Conservation (phyloP, 2,113 vertebrate genomes). For the Labrus mixtus region DNA sequence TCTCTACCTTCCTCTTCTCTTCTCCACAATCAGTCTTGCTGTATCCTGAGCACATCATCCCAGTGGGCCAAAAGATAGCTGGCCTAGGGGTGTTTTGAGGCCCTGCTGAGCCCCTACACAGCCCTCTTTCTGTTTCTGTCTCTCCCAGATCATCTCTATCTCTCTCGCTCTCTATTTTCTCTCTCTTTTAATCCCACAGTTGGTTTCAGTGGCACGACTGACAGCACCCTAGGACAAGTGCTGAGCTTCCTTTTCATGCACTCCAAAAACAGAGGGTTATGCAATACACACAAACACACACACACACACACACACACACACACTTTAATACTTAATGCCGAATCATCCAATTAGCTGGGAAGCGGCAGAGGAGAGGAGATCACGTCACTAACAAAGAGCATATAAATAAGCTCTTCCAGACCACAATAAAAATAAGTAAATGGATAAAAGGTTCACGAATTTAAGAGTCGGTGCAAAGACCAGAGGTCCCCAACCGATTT, state of each 20-base stretch:
- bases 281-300: conserved; percentile 35
- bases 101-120: conserved; percentile 32
- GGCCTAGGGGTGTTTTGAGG: conserved; percentile 39
- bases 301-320: conserved; percentile 16
- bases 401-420: neutral
- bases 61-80: conserved; percentile 39
- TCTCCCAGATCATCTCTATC: conserved; percentile 19
- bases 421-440: neutral
- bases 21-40: conserved; percentile 16
- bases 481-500: neutral
- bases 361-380: conserved; percentile 9
- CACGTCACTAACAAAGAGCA: neutral
- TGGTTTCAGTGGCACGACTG: conserved; percentile 50
- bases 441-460: neutral
- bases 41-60: conserved; percentile 57
- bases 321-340: conserved; percentile 28
- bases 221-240: conserved; percentile 56
- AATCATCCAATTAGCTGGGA: conserved; percentile 50
- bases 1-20: conserved; percentile 27
- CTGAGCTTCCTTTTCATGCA: conserved; percentile 49
- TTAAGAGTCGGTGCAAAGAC: neutral
- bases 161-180: conserved; percentile 4
- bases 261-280: conserved; percentile 57
- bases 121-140: conserved; percentile 22
- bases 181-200: conserved; percentile 42